Conservation (phyloP, 2,113 vertebrate species). For the Vicugna pacos region DNA sequence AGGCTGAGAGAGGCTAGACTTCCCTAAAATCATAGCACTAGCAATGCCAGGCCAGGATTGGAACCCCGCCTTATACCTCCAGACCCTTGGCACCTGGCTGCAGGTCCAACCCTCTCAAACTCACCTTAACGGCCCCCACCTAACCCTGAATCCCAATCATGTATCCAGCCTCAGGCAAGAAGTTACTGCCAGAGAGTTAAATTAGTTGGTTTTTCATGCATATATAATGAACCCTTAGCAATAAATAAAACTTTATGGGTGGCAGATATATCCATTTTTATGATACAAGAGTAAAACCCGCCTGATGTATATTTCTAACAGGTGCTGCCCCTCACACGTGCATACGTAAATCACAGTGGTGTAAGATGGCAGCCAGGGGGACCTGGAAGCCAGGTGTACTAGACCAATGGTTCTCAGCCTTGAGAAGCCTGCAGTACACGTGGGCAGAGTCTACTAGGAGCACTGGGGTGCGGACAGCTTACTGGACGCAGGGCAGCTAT, state of each 20-base stretch:
- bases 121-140: not conserved
- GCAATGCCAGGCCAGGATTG: not conserved
- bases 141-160: constrained; percentile 48
- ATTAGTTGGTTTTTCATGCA: constrained; percentile 70
- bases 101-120: not conserved
- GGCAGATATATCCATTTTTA: constrained; percentile 78
- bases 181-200: constrained; percentile 64
- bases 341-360: constrained; percentile 69
- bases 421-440: not conserved
- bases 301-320: constrained; percentile 67
- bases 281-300: constrained; percentile 69
- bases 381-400: constrained; percentile 19
- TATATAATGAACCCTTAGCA: constrained; percentile 63
- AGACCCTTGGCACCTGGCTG: not conserved
- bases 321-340: constrained; percentile 76
- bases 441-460: constrained; percentile 21
- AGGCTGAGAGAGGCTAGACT: not conserved
- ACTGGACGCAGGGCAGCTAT: constrained; percentile 70
- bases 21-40: not conserved
- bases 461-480: constrained; percentile 18
- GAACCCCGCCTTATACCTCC: not conserved
- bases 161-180: constrained; percentile 46
- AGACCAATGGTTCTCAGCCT: constrained; percentile 48
- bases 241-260: constrained; percentile 67
- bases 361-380: not conserved